A percentile compares a stretch with the other conserved stretches of the same genome.
These are phyloP conservation scores for Coracopsis vasa DNA, from an alignment of 2,113 vertebrate genomes.

Conservation along the genomic window DNA sequence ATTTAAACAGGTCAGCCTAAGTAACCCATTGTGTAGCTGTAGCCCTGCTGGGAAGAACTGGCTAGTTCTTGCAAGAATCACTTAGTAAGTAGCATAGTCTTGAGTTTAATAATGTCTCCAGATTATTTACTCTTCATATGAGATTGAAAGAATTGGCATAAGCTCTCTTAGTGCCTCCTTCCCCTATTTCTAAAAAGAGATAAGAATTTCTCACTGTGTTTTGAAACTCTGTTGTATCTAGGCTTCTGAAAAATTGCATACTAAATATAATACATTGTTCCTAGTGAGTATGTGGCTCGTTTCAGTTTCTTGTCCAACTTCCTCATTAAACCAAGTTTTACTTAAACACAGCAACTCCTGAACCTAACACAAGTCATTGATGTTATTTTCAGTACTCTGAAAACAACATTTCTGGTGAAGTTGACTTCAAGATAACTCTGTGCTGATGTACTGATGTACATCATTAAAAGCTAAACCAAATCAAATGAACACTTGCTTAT, in stretches of 20 bases:
- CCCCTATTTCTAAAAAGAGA: neutral
- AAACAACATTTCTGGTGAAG: constrained; percentile 5
- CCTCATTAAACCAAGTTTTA: constrained; percentile 20
- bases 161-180: neutral
- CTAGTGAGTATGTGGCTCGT: neutral
- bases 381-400: neutral
- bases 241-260: neutral
- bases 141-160: neutral
- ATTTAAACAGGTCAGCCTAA: neutral
- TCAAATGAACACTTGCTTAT: neutral
- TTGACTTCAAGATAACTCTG: neutral
- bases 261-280: neutral
- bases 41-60: neutral
- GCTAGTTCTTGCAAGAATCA: neutral
- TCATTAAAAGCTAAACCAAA: constrained; percentile 38
- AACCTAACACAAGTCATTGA: neutral
- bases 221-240: neutral
- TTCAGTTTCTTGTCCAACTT: neutral
- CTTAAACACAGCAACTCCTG: neutral
- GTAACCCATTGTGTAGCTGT: neutral
- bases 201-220: neutral
- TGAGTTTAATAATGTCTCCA: neutral
- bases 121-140: neutral
- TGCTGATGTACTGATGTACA: neutral
- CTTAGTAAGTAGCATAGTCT: neutral